Evolutionary conservation across 2,888 invertebrate genomes (phyloP).

Genomic region (Agriopis marginaria): DNA sequence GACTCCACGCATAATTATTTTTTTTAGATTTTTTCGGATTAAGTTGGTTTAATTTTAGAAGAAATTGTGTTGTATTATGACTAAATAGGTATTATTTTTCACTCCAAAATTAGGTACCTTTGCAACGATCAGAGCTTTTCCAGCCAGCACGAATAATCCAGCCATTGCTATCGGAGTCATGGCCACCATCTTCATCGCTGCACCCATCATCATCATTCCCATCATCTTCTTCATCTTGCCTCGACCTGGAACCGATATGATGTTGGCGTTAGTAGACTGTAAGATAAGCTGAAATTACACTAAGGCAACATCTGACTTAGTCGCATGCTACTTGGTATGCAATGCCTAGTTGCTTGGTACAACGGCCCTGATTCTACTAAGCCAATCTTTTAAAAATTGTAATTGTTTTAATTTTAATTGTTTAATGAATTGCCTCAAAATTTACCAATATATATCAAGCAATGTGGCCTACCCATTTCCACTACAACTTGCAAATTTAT

Average conservation of each 20-base stretch:
- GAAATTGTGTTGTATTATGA: too few relatives aligned
- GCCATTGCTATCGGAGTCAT: slow-evolving; percentile 93
- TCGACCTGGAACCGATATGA: slow-evolving; percentile 86
- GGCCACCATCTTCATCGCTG: slow-evolving; percentile 93
- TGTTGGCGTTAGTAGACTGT: slow-evolving; percentile 9
- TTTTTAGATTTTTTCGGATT: too few relatives aligned
- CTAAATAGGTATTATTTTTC: too few relatives aligned
- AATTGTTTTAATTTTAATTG: too few relatives aligned
- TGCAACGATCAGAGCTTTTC: slow-evolving; percentile 93
- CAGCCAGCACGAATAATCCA: slow-evolving; percentile 92
- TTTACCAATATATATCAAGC: too few relatives aligned
- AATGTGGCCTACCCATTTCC: too few relatives aligned
- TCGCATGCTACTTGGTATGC: neutral
- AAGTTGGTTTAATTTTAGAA: too few relatives aligned
- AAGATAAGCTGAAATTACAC: neutral
- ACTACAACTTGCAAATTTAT: too few relatives aligned
- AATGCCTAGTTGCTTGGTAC: neutral
- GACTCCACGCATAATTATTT: too few relatives aligned
- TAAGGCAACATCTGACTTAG: neutral
- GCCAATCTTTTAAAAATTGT: too few relatives aligned
- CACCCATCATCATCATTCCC: slow-evolving; percentile 96
- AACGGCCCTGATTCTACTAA: too few relatives aligned
- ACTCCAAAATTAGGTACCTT: slow-evolving; percentile 70
- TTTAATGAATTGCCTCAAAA: too few relatives aligned
- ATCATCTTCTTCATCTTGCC: slow-evolving; percentile 97